phyloP scores from a whole-genome alignment of 1,140 invertebrate genomes.

The Drosophila santomea region DNA sequence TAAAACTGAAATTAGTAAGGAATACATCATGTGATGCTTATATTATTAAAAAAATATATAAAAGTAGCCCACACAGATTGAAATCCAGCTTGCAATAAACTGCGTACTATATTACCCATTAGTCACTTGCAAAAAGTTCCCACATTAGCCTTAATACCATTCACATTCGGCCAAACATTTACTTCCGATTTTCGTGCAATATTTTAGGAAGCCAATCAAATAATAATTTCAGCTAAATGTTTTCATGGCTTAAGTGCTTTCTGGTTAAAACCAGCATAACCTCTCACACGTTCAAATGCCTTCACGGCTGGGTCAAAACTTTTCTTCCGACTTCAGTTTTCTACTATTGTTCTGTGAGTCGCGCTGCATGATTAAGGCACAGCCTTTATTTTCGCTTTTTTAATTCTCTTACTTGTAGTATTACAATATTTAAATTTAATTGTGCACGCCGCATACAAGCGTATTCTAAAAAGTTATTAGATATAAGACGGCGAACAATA shows the following conservation, averaged over 20 bases:
- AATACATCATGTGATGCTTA: no score
- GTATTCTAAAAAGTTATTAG: conserved; percentile 68
- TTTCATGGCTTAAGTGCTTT: conserved; percentile 9
- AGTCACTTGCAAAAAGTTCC: conserved; percentile 27
- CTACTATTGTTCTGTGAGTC: conserved; percentile 57
- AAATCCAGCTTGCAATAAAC: background rate
- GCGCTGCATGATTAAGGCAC: conserved; percentile 33
- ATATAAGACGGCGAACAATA: conserved; percentile 51
- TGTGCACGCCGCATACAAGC: conserved; percentile 56
- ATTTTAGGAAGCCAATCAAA: conserved; percentile 44
- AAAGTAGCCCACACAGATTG: background rate
- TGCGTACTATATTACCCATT: conserved; percentile 13
- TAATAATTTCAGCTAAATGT: conserved; percentile 27
- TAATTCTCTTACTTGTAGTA: conserved; percentile 48
- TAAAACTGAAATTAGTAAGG: no score
- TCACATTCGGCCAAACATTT: conserved; percentile 48
- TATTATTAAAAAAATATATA: background rate
- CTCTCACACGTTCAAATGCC: conserved; percentile 13
- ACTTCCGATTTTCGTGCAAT: conserved; percentile 54
- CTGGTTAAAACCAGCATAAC: conserved; percentile 1
- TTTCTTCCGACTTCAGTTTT: conserved; percentile 70
- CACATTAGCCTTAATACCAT: conserved; percentile 31
- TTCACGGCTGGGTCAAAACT: conserved; percentile 16
- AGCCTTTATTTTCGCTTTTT: conserved; percentile 34
- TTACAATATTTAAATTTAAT: conserved; percentile 71